Conservation (phyloP, 2,113 vertebrate species). For the Hemiprocne comata region DNA sequence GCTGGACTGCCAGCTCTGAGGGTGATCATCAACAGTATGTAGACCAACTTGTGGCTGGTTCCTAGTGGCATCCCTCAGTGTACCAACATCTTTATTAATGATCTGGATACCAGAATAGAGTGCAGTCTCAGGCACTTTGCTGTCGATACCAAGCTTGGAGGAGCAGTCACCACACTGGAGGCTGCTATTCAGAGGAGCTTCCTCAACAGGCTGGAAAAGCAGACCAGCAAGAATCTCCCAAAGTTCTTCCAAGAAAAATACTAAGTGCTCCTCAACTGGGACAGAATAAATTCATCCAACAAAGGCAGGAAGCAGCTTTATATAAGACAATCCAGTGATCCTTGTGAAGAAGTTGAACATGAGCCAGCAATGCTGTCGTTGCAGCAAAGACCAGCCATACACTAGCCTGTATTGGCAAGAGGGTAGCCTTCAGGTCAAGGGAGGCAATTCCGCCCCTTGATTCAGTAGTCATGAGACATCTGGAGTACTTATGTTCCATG, state of each 20-base stretch:
- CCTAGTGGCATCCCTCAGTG: neutral
- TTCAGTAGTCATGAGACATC: neutral
- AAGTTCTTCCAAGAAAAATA: neutral
- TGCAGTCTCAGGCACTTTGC: neutral
- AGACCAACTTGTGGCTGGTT: neutral
- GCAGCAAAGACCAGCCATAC: neutral
- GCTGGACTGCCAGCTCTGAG: neutral
- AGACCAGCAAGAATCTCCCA: neutral
- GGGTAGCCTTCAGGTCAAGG: neutral
- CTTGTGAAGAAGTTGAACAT: neutral
- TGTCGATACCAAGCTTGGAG: neutral
- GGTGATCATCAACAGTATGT: accelerated
- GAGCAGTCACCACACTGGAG: neutral
- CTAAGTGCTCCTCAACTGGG: neutral
- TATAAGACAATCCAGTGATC: neutral
- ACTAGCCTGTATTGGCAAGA: neutral
- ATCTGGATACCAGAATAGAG: neutral
- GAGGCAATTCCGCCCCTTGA: neutral
- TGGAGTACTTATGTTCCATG: neutral
- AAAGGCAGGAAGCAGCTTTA: neutral
- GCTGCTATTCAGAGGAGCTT: neutral
- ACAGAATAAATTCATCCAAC: neutral
- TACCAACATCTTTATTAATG: neutral
- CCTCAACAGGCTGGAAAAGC: neutral
- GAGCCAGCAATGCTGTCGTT: neutral